phyloP scores from a whole-genome alignment of 2,888 invertebrate genomes.

The Stenodema calcarata region DNA sequence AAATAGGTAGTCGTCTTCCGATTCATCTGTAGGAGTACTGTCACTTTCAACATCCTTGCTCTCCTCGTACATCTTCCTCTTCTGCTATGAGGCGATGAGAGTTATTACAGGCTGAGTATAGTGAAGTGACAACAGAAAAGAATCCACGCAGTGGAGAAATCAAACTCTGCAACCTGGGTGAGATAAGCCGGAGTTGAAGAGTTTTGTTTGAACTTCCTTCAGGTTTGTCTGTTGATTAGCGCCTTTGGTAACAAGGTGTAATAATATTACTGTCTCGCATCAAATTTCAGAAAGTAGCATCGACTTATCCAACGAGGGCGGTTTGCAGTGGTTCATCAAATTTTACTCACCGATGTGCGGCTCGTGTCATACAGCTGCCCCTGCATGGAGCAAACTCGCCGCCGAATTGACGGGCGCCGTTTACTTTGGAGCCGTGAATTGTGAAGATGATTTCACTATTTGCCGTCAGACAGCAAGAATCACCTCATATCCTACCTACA shows the following conservation, averaged over 20 bases:
- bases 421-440: constrained; percentile 84
- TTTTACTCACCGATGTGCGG: constrained; percentile 87
- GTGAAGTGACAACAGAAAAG: not conserved
- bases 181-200: too few species aligned
- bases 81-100: not conserved
- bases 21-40: not conserved
- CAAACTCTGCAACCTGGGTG: too few species aligned
- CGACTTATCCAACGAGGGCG: constrained; percentile 63
- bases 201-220: too few species aligned
- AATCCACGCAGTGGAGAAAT: too few species aligned
- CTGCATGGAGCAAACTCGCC: constrained; percentile 82
- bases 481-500: constrained; percentile 76
- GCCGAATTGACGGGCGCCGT: constrained; percentile 79
- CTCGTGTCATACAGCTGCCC: constrained; percentile 83
- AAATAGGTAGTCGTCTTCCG: not conserved
- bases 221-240: too few species aligned
- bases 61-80: not conserved
- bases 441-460: constrained; percentile 81
- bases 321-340: constrained; percentile 82
- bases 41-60: not conserved
- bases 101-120: not conserved
- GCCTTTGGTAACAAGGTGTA: too few species aligned
- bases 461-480: constrained; percentile 76
- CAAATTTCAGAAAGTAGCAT: constrained; percentile 64
- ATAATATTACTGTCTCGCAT: not conserved